phyloP scores from a whole-genome alignment of 2,797 vertebrate genomes.

The Ciconia nigra region DNA sequence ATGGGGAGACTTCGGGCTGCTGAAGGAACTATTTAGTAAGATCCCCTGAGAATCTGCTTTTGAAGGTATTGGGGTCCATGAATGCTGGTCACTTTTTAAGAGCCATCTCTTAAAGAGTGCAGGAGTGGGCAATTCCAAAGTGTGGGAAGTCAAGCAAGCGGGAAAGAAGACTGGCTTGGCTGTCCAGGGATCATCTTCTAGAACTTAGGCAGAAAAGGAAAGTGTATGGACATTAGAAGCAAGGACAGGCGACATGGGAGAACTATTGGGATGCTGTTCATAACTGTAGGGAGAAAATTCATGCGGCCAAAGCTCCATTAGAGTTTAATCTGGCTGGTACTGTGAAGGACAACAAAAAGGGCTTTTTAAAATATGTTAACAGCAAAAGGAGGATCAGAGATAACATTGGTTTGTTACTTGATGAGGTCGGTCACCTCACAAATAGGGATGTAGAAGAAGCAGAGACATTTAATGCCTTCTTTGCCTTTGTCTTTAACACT shows the following conservation, averaged over 20 bases:
- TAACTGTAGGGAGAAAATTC: background rate
- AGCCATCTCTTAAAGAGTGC: background rate
- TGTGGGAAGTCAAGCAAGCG: background rate
- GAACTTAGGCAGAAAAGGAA: background rate
- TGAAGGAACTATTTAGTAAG: background rate
- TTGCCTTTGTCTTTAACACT: background rate
- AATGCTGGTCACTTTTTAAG: background rate
- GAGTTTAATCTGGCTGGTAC: background rate
- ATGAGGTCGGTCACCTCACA: background rate
- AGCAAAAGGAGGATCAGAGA: background rate
- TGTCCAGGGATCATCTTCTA: background rate
- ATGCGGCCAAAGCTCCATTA: background rate
- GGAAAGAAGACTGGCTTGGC: background rate
- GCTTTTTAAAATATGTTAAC: background rate
- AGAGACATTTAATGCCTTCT: background rate
- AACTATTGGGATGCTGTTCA: background rate
- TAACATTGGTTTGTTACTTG: background rate
- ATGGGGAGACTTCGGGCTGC: no score
- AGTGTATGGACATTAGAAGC: background rate
- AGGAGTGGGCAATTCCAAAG: background rate
- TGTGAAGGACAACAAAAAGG: background rate
- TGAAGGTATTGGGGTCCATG: background rate
- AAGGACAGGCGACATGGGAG: background rate
- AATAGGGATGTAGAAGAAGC: background rate
- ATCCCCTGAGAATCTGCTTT: background rate